Conservation (phyloP, 2,888 invertebrate genomes). For the Perithous albicinctus region DNA sequence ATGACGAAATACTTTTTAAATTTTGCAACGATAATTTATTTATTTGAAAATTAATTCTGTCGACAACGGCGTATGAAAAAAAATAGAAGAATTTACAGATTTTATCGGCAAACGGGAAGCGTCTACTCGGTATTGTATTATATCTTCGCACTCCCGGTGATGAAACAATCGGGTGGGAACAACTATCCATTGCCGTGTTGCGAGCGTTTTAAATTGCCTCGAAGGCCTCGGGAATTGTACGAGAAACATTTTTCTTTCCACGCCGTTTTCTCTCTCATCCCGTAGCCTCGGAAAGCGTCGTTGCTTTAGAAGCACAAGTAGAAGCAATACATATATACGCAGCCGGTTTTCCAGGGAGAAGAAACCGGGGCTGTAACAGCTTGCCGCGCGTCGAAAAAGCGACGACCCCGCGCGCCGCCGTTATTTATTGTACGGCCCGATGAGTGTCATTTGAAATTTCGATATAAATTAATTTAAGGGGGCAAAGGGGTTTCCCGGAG, state of each 20-base stretch:
- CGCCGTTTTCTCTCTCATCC: conserved; percentile 29
- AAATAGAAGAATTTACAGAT: not conserved
- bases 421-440: conserved; percentile 81
- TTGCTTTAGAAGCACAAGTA: conserved; percentile 24
- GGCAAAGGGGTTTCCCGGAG: conserved; percentile 77
- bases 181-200: conserved; percentile 23
- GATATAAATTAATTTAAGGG: conserved; percentile 83
- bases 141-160: conserved; percentile 42
- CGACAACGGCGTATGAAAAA: not conserved
- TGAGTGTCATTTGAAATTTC: conserved; percentile 84
- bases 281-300: conserved; percentile 2
- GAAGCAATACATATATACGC: conserved; percentile 5
- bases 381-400: conserved; percentile 63
- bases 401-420: conserved; percentile 56
- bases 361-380: conserved; percentile 28
- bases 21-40: not conserved
- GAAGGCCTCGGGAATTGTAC: conserved; percentile 42
- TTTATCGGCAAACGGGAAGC: not conserved
- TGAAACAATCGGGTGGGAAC: conserved; percentile 55
- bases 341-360: conserved; percentile 31
- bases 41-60: not conserved
- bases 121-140: conserved; percentile 22
- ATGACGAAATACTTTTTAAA: not conserved
- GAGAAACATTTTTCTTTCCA: conserved; percentile 57
- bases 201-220: conserved; percentile 52